Percentiles rank a stretch among this genome's conserved stretches.
Evolutionary conservation across 2,113 vertebrate species (phyloP).

Genomic region (Callithrix jacchus): DNA sequence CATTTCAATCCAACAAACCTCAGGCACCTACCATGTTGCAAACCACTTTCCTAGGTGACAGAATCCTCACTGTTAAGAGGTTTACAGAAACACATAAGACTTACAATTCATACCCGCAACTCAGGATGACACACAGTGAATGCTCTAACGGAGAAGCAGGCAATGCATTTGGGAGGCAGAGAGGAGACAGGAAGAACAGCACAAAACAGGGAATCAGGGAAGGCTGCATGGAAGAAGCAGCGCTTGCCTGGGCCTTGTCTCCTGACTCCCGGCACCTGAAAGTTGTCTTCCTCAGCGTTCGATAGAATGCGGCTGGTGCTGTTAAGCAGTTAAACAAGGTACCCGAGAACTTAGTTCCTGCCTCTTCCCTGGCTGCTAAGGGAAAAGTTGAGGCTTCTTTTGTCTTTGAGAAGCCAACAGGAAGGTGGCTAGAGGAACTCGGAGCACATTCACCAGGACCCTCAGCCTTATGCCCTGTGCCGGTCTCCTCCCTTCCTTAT

Average conservation of each 20-base stretch:
- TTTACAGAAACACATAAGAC: neutral
- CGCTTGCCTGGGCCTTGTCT: accelerated
- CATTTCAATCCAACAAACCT: neutral
- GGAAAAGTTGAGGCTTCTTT: neutral
- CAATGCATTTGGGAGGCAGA: neutral
- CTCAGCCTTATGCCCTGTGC: neutral
- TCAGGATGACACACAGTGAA: neutral
- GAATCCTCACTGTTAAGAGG: neutral
- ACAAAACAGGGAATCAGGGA: neutral
- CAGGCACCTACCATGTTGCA: neutral
- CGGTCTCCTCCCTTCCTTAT: neutral
- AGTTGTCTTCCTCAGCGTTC: neutral
- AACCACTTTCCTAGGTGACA: neutral
- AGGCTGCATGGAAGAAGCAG: neutral
- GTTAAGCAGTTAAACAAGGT: neutral
- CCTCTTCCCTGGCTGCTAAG: neutral
- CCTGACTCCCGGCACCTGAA: neutral
- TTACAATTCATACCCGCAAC: neutral
- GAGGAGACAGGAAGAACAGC: neutral
- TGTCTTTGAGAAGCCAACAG: neutral
- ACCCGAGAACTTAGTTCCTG: neutral
- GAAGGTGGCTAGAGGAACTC: neutral
- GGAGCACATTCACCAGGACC: neutral
- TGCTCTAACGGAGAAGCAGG: neutral
- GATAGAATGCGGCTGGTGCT: neutral